Base-by-base conservation (phyloP, 2,113 vertebrate species). In the Labrus mixtus region DNA sequence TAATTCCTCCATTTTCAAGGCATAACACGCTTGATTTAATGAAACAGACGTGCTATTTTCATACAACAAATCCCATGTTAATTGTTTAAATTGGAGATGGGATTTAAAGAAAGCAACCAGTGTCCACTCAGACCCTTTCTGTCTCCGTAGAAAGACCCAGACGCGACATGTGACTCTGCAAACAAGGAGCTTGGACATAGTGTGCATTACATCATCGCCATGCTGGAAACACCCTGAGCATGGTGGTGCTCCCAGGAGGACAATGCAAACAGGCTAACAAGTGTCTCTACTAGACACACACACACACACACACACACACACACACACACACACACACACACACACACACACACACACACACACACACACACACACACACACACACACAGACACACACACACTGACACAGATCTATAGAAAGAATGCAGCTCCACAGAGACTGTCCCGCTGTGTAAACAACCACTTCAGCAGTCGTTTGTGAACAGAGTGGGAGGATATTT, bases 131-230 rank as follows among this genome's bases (percentile, higher is more conserved):
- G 54, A 45, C 39, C 39, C 43, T 41, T 54, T 85, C 54, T 87
- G 53, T 61, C 63, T 59, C 29, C 60, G 77, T 41, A 59, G 39
- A 54, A 63, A 76, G 79, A 69, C 79, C 83, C 79, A 76, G 58
- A 86, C 11, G 10, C 12, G 68, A 89, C 94, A 93, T 92, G 92
- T 93, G 93, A 93, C 87, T 84, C 79, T 65, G 87, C 81, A 92
- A 91, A 93, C 92, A 93, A 91, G 87, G 90, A 84, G 82, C 78
- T 54, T 25, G 58, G 79, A 79, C 87, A 84, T 78, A 79, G 81
- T 23, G n/a, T 68, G 82, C 79, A 93, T 94, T 82, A 93, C 94
- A 93, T 94, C 94, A 93, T 76, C 53, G 25, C 29, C 83, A 83
- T 36, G 76, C 83, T 83, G 89, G 88, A 83, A 93, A 88, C 87